These are phyloP conservation scores for Epsilonema sp. DNA, from an alignment of 2,888 invertebrate species.

Conservation along the genomic window DNA sequence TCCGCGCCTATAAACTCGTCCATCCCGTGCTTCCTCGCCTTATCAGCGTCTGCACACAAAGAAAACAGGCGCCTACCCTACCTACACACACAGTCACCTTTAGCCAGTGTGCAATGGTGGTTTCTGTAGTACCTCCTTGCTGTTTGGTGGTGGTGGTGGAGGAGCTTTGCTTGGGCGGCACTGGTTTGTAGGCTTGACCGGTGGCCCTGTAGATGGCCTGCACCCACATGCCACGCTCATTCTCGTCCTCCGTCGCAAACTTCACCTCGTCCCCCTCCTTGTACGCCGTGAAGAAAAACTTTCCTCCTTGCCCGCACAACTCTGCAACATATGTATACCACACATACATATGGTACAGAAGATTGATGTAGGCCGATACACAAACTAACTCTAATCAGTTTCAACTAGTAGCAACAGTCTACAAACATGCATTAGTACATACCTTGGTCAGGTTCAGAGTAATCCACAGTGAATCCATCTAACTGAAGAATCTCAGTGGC, in stretches of 20 bases:
- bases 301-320: constrained; percentile 53
- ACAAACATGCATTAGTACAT: no score
- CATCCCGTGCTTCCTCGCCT: constrained; percentile 94
- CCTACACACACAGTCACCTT: no score
- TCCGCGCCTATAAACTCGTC: constrained; percentile 98
- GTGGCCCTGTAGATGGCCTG: constrained; percentile 99
- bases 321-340: constrained; percentile 44
- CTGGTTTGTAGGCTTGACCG: constrained; percentile 95
- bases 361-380: no score
- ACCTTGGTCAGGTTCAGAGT: constrained; percentile 77
- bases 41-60: constrained; percentile 68
- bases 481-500: constrained; percentile 99
- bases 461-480: constrained; percentile 97
- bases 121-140: constrained; percentile 2
- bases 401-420: no score
- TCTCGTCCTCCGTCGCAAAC: constrained; percentile 87
- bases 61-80: no score
- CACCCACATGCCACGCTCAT: constrained; percentile 94
- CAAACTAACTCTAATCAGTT: no score
- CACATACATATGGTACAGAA: constrained; percentile 2
- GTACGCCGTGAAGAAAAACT: constrained; percentile 93
- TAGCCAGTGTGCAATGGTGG: no score
- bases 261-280: constrained; percentile 92
- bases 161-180: constrained; percentile 47
- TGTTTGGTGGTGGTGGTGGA: constrained; percentile 10